A percentile compares a stretch with the other conserved stretches of the same genome.
Evolutionary conservation across 1,140 invertebrate species (phyloP).

Genomic region (Atta colombica): DNA sequence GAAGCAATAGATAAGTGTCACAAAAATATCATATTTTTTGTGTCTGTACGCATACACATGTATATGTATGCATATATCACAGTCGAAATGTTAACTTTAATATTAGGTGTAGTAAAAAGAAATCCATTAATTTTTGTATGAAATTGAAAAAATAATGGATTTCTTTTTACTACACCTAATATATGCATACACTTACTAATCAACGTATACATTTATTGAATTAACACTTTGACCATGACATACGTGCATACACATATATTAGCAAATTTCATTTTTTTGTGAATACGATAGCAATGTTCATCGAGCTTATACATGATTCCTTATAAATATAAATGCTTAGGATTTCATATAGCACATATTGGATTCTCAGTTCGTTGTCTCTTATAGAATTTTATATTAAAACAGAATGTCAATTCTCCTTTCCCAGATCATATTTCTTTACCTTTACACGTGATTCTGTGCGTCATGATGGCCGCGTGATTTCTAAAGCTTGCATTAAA

Average conservation of each 20-base stretch:
- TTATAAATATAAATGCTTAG: slow-evolving; percentile 52
- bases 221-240: background rate
- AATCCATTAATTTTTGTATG: too few relatives aligned
- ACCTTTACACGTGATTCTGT: background rate
- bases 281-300: slow-evolving; percentile 46
- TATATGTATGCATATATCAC: too few relatives aligned
- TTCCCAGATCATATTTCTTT: background rate
- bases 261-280: background rate
- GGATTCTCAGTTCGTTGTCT: slow-evolving; percentile 73
- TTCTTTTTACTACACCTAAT: too few relatives aligned
- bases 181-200: too few relatives aligned
- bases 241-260: background rate
- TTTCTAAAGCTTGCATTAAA: background rate
- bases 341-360: slow-evolving; percentile 63
- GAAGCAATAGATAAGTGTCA: slow-evolving; percentile 72
- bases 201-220: background rate
- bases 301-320: slow-evolving; percentile 52
- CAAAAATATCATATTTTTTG: slow-evolving; percentile 45
- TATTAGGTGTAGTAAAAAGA: too few relatives aligned
- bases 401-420: slow-evolving; percentile 27
- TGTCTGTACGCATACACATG: too few relatives aligned
- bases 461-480: background rate
- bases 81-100: too few relatives aligned
- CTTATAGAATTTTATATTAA: slow-evolving; percentile 65
- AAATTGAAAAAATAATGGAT: too few relatives aligned